Evolutionary conservation across 2,888 invertebrate genomes (phyloP), one percentile per base, ranked within the genome.

Genomic region (Teleogryllus oceanicus): DNA sequence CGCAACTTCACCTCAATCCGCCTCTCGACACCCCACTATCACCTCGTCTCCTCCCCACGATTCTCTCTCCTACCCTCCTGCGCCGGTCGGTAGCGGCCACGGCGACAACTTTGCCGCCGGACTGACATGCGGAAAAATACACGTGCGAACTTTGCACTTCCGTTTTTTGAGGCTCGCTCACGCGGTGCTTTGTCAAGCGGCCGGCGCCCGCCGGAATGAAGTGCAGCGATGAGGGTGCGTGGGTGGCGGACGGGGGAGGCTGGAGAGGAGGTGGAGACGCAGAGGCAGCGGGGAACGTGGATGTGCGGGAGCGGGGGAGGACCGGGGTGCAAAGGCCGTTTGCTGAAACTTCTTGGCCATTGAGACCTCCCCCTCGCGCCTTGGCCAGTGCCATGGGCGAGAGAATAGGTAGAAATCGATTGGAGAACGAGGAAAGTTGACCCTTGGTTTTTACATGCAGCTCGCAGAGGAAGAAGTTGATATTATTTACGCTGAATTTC

Each of bases 101-200:
- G 62, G 62, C 62, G 62, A 62, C 62, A 62, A 62, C 16, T 62
- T 62, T n/a, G 62, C 62, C 16, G 16, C 13, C 16, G 62, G 62
- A 62, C 16, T 62, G 62, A 62, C 62, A 62, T n/a, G 62, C 62
- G 62, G 62, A 62, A 62, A 62, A 62, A 62, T 62, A 62, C 62
- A 62, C 62, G 62, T 62, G 62, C 62, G n/a, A 62, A 62, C 62
- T 62, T 62, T 62, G 62, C 62, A 62, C 62, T 62, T 62, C 62
- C 62, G 13, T 62, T 62, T 62, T 16, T 62, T 62, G 13, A n/a
- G 62, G 62, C 62, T 62, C 62, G 62, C 62, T 13, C 62, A 18
- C 62, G 62, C 62, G n/a, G 16, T 62, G n/a, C 62, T 62, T 62
- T 62, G 13, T 62, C 62, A 62, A 62, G 11, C 62, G 62, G 62